Base-by-base conservation (phyloP, 2,888 invertebrate species). In the Panzeria rudis region DNA sequence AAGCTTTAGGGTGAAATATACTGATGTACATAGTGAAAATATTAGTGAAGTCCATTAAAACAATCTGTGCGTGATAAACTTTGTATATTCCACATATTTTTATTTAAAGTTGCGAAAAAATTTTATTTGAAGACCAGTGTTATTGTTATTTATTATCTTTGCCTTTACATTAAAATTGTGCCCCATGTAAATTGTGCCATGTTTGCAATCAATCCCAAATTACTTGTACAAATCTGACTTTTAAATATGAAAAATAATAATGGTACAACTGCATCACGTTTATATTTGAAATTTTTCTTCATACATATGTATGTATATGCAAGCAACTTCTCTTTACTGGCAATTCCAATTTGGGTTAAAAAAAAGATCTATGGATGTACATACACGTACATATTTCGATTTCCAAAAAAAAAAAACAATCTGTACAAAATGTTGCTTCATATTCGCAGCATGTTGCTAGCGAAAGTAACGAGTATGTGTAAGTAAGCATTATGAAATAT, bases 221-320 rank as follows among this genome's bases (percentile, higher is more conserved):
- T 50, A 61, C 29, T 71, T 78, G 20, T 44, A 71, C 62, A 71
- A 71, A 71, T 79, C 32, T 71, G 71, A 71, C 78, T 62, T 79
- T 79, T 54, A 32, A 44, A 52, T 52, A n/a, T 71, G 32, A 62
- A 38, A 29, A 50, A 71, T 15, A 3, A 66, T 66, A 66, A 66
- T 66, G 17, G 47, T 56, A 17, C 66, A 68, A 32, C 44, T 56
- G 44, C 76, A 29, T 47, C 56, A 76, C 76, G 66, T 76, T 68
- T 38, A 38, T 4, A 50, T 35, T 50, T 64, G 25, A 17, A 75
- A 75, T 47, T 61, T 59, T 17, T 32, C 17, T 35, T 17, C 35
- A 29, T 20, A 23, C 3, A 52, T 2, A 5, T n/a, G 11, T 59
- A 35, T 35, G 32, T 11, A 52, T 2, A 5, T n/a, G 11, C 35